Percentiles rank a stretch among this genome's conserved stretches.
Evolutionary conservation across 1,140 invertebrate species (phyloP).

Genomic region (Ceratoteleas bidentatus): DNA sequence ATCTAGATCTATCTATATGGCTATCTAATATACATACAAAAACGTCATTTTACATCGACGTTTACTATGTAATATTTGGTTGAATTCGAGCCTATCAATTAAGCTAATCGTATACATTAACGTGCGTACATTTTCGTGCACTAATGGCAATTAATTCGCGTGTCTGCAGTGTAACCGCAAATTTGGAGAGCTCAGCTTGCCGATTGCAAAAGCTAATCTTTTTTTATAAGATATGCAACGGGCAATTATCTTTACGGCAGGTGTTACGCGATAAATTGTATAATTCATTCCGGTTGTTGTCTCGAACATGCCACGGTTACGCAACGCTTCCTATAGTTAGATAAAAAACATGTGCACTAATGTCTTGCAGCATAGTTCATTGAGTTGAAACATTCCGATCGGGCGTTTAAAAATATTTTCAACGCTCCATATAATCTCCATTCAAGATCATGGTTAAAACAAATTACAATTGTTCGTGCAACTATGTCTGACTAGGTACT

Average conservation of each 20-base stretch:
- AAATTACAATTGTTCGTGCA: slow-evolving; percentile 36
- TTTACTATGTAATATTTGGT: no score
- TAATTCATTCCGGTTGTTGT: slow-evolving; percentile 61
- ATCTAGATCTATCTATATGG: no score
- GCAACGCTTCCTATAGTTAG: slow-evolving; percentile 52
- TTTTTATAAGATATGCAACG: slow-evolving; percentile 52
- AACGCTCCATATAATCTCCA: slow-evolving; percentile 56
- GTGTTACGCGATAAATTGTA: slow-evolving; percentile 56
- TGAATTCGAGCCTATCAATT: no score
- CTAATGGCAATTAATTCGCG: neutral
- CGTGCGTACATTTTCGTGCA: neutral
- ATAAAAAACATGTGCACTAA: slow-evolving; percentile 48
- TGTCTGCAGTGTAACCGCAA: neutral
- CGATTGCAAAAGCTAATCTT: slow-evolving; percentile 14
- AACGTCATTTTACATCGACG: no score
- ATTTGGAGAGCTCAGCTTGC: slow-evolving; percentile 1
- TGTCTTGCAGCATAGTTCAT: slow-evolving; percentile 50
- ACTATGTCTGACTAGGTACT: no score
- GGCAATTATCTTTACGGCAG: slow-evolving; percentile 42
- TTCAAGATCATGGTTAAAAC: slow-evolving; percentile 57
- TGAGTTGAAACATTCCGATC: slow-evolving; percentile 46
- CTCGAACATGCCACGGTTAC: slow-evolving; percentile 36
- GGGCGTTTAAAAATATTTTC: slow-evolving; percentile 52
- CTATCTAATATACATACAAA: no score
- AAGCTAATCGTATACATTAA: neutral